A percentile compares a stretch with the other conserved stretches of the same genome.
These are phyloP conservation scores for Malurus leucopterus DNA, from an alignment of 2,797 vertebrate genomes.

Conservation along the genomic window DNA sequence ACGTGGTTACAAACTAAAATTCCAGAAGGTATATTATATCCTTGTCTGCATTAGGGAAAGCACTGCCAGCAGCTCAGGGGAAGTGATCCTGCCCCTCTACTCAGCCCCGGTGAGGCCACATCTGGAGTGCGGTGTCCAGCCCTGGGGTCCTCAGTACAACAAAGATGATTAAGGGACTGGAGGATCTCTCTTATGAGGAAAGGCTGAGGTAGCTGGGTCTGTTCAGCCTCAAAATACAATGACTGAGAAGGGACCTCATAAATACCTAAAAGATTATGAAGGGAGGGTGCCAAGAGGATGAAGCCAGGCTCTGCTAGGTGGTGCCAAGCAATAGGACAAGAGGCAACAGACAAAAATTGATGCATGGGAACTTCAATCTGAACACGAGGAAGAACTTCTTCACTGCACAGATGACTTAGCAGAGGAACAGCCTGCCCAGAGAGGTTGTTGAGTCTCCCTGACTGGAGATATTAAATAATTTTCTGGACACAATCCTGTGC, in stretches of 20 bases:
- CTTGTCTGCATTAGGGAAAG: neutral
- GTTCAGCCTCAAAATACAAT: rapidly evolving
- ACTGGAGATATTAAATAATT: neutral
- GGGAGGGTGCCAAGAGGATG: neutral
- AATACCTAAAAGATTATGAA: neutral
- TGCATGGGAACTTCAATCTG: neutral
- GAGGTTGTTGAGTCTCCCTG: neutral
- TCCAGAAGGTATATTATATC: neutral
- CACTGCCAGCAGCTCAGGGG: neutral
- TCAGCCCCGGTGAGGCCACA: neutral
- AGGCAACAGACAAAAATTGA: neutral
- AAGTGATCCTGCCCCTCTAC: neutral
- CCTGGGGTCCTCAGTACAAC: neutral
- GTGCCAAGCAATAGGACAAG: neutral
- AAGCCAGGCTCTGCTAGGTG: neutral
- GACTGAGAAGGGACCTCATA: neutral
- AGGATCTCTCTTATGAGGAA: neutral
- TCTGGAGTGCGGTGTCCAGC: neutral
- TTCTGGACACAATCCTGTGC: neutral
- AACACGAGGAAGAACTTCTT: neutral
- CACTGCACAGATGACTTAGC: rapidly evolving
- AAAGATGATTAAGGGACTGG: neutral
- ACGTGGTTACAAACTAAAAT: neutral
- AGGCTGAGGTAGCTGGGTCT: neutral
- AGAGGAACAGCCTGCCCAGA: neutral